Evolutionary conservation across 2,797 vertebrate genomes (phyloP).

Genomic region (Schizothorax lantsangensis): DNA sequence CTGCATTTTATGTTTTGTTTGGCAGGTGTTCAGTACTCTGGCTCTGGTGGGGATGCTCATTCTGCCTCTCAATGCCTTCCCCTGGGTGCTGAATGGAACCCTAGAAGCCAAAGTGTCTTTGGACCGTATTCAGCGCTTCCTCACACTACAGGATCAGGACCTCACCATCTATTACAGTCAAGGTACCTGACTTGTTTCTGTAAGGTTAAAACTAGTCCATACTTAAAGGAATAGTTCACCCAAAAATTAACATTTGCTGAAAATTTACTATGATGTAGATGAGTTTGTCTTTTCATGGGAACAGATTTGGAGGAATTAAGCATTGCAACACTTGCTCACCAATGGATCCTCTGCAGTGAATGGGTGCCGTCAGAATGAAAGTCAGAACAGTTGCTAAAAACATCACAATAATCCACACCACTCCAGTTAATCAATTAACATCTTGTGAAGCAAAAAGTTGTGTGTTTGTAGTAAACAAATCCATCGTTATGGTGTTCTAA

Average conservation of each 20-base stretch:
- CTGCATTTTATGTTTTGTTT: conserved; percentile 3
- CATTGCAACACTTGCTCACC: background rate
- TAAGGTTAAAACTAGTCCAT: background rate
- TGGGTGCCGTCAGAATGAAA: background rate
- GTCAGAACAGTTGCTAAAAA: background rate
- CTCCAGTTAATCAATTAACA: background rate
- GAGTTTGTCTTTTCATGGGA: background rate
- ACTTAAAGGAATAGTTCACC: background rate
- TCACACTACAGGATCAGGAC: conserved; percentile 85
- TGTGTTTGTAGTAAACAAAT: background rate
- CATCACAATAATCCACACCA: background rate
- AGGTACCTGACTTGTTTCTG: conserved; percentile 70
- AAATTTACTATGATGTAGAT: background rate
- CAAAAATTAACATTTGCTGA: background rate
- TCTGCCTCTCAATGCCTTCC: conserved; percentile 91
- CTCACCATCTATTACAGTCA: conserved; percentile 84
- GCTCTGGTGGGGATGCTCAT: conserved; percentile 94
- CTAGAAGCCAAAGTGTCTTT: conserved; percentile 95
- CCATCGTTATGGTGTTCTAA: background rate
- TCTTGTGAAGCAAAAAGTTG: background rate
- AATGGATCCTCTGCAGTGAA: background rate
- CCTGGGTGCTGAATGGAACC: conserved; percentile 92
- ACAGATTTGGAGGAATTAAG: background rate
- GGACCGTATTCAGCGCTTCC: conserved; percentile 90
- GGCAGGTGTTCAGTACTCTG: conserved; percentile 93